Percentiles rank a stretch among this genome's conserved stretches.
phyloP scores from a whole-genome alignment of 1,140 invertebrate species.

The Drosophila arizonae region DNA sequence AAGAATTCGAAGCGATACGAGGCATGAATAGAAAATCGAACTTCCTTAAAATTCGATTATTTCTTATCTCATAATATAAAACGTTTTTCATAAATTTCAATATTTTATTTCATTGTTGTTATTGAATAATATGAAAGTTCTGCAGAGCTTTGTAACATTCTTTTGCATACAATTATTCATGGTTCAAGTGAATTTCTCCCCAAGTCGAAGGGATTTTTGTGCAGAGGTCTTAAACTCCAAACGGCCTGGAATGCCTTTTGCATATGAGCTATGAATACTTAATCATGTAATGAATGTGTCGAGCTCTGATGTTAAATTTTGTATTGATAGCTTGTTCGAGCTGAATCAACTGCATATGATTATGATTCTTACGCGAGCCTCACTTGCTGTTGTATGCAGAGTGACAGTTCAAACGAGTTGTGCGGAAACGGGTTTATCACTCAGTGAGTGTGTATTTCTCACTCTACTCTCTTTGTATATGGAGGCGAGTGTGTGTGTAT shows the following conservation, averaged over 20 bases:
- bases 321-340: slow-evolving; percentile 17
- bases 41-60: no score
- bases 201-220: background rate
- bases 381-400: slow-evolving; percentile 5
- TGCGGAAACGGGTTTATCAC: slow-evolving; percentile 46
- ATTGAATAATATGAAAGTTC: no score
- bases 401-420: slow-evolving; percentile 33
- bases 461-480: background rate
- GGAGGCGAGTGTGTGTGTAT: slow-evolving; percentile 3
- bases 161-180: slow-evolving; percentile 45
- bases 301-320: slow-evolving; percentile 29
- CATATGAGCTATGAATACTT: slow-evolving; percentile 54
- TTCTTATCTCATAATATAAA: no score
- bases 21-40: no score
- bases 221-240: background rate
- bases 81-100: background rate
- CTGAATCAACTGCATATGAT: slow-evolving; percentile 50
- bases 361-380: slow-evolving; percentile 34
- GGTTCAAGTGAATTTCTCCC: slow-evolving; percentile 35
- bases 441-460: slow-evolving; percentile 2
- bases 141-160: slow-evolving; percentile 31
- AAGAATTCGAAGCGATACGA: no score
- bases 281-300: slow-evolving; percentile 42
- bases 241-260: background rate
- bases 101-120: background rate